Evolutionary conservation across 2,113 vertebrate species (phyloP).

Genomic region (Drymodes brunneopygia): DNA sequence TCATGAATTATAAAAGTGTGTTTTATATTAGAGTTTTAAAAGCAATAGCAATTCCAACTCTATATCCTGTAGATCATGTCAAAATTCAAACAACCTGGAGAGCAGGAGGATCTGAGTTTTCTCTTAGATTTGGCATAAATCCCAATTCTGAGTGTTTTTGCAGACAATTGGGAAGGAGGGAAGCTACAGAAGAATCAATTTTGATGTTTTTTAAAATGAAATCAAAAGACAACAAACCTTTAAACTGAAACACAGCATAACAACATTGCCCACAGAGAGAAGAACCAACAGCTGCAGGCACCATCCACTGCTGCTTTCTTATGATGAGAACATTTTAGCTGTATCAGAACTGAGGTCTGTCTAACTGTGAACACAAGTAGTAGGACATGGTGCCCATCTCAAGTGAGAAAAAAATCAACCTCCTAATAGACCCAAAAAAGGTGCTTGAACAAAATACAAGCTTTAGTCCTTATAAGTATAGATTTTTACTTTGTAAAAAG

Average conservation of each 20-base stretch:
- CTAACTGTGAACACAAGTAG: background rate
- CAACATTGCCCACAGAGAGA: background rate
- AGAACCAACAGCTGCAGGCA: background rate
- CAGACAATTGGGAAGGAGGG: fast-evolving
- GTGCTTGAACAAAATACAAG: background rate
- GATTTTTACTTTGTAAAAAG: background rate
- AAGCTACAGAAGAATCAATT: background rate
- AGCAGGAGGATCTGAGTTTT: background rate
- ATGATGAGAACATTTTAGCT: background rate
- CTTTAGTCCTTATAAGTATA: background rate
- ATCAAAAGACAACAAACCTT: background rate
- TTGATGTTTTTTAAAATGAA: background rate
- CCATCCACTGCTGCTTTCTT: background rate
- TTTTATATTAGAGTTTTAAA: background rate
- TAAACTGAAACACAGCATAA: background rate
- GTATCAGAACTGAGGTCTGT: background rate
- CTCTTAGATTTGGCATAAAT: background rate
- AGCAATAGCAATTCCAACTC: background rate
- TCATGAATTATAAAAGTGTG: background rate
- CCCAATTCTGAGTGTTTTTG: background rate
- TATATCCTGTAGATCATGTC: too few species aligned
- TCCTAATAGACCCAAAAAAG: background rate
- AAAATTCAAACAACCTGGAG: background rate
- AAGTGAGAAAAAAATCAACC: background rate
- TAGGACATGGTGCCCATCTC: background rate